Base-by-base conservation (phyloP, 2,113 vertebrate species). In the Mustela lutreola region DNA sequence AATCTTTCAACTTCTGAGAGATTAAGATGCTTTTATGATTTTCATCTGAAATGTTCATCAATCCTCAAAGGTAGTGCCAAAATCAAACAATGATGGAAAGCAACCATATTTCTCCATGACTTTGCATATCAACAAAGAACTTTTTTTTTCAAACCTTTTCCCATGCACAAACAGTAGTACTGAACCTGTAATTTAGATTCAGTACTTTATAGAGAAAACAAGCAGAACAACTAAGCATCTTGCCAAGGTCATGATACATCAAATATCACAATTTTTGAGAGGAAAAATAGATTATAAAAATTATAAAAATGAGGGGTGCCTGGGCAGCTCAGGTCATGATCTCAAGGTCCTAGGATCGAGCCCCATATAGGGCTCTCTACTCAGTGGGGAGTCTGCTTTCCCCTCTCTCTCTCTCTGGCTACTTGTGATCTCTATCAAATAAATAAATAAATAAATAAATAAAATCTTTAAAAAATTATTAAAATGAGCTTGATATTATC, bases 151-250 rank as follows among this genome's bases (percentile, higher is more conserved):
- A 89, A 87, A 96, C 12, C 18, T 89, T 53, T 95, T 81, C 36
- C 73, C 6, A 89, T 22, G 65, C 33, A 81, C 31, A 78, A 48
- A 71, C 8, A 88, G 62, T 5, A 94, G 42, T 65, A n/a, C 3
- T 81, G 16, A 91, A 83, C 10, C 26, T 86, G 6, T 80, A 48
- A 75, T 93, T 90, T 71, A 88, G 86, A 73, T 33, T 71, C 31
- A 9, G 80, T 71, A 80, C 14, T 81, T 89, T 33, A 93, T 3
- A 84, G 62, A 63, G 67, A 79, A 95, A 97, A 92, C 9, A 96
- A 93, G 50, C 4, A 48, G 4, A 86, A 28, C 5, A 45, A 89
- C 50, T 78, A 87, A 36, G 11, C 75, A 22, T 93, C 24, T 90
- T 90, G 70, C 90, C 50, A 87, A 33, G 22, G 80, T 90, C 65